Conservation (phyloP, 2,113 vertebrate genomes). For the Nibea albiflora region DNA sequence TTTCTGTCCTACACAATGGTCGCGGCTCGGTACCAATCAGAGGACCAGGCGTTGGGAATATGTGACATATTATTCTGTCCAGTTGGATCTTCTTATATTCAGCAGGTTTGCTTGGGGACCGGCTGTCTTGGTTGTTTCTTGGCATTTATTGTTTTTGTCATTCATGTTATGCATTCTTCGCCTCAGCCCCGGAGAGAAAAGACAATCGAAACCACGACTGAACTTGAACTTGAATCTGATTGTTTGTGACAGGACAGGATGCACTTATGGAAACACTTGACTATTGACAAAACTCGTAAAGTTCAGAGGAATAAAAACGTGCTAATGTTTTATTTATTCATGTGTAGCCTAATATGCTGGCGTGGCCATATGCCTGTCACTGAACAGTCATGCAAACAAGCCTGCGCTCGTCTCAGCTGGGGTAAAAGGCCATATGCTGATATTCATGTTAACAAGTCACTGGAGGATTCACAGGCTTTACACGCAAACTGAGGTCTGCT, state of each 20-base stretch:
- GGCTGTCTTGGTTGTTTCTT: not conserved
- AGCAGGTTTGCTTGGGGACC: not conserved
- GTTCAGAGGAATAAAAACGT: not conserved
- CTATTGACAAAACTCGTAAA: not conserved
- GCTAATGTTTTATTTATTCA: not conserved
- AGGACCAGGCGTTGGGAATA: not conserved
- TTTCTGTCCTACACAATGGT: too few relatives aligned
- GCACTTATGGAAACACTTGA: too few relatives aligned
- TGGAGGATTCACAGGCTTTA: not conserved
- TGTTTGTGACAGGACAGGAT: not conserved
- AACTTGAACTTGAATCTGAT: conserved; percentile 2
- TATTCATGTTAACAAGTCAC: conserved; percentile 22
- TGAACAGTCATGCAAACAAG: not conserved
- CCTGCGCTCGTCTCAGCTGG: not conserved
- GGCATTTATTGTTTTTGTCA: conserved; percentile 1
- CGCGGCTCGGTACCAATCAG: not conserved
- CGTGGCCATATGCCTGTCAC: not conserved
- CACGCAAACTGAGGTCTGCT: not conserved
- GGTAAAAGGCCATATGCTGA: conserved; percentile 3
- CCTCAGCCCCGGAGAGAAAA: not conserved
- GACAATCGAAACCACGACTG: too few relatives aligned
- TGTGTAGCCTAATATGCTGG: not conserved
- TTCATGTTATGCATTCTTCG: not conserved
- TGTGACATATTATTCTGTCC: not conserved
- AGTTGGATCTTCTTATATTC: not conserved